These are phyloP conservation scores for Lutjanus campechanus DNA, from an alignment of 2,797 vertebrate genomes.

Conservation along the genomic window DNA sequence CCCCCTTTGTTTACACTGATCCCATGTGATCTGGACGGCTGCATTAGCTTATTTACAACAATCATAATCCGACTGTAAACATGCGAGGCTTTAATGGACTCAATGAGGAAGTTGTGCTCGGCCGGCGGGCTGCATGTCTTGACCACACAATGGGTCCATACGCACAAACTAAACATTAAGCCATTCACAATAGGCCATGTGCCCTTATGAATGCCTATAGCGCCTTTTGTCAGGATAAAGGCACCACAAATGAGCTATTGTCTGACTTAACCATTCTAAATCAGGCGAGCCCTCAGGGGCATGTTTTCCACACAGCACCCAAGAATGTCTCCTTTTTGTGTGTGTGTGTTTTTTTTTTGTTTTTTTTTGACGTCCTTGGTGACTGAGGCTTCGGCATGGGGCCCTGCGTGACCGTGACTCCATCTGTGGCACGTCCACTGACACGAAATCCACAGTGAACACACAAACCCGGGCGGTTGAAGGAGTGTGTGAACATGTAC, in stretches of 20 bases:
- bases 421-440: slow-evolving; percentile 40
- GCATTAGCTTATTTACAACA: slow-evolving; percentile 78
- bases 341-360: slow-evolving; percentile 1
- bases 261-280: slow-evolving; percentile 74
- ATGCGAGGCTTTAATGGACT: slow-evolving; percentile 73
- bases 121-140: slow-evolving; percentile 58
- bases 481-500: slow-evolving; percentile 9
- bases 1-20: slow-evolving; percentile 56
- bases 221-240: slow-evolving; percentile 77
- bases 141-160: slow-evolving; percentile 72
- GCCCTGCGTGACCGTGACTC: slow-evolving; percentile 53
- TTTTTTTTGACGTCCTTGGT: slow-evolving; percentile 43
- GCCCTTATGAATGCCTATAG: slow-evolving; percentile 66
- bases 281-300: slow-evolving; percentile 68
- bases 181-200: slow-evolving; percentile 79
- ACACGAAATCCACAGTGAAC: slow-evolving; percentile 21
- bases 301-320: slow-evolving; percentile 62
- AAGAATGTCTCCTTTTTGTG: slow-evolving; percentile 65
- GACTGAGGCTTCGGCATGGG: slow-evolving; percentile 40
- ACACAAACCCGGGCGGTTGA: not conserved
- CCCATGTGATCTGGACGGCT: slow-evolving; percentile 58
- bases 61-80: slow-evolving; percentile 81
- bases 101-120: slow-evolving; percentile 67
- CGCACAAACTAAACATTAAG: slow-evolving; percentile 73
- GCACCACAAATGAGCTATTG: slow-evolving; percentile 82